Conservation (phyloP, 2,113 vertebrate species). For the Sterna hirundo region DNA sequence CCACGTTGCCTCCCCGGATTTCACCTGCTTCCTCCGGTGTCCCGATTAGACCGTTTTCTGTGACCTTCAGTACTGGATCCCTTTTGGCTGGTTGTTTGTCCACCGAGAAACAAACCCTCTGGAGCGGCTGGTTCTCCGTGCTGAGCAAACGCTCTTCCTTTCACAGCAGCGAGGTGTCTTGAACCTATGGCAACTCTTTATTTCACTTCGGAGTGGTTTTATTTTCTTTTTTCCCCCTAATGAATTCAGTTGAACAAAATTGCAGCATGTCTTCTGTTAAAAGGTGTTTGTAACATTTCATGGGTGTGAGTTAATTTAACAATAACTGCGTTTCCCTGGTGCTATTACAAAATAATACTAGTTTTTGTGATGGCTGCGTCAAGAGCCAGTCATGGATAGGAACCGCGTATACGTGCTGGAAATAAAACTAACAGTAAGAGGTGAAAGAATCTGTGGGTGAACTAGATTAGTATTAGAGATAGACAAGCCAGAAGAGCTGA, state of each 20-base stretch:
- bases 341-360: background rate
- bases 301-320: conserved; percentile 40
- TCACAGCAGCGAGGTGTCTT: background rate
- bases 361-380: background rate
- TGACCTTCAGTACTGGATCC: background rate
- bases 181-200: conserved; percentile 6
- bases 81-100: background rate
- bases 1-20: background rate
- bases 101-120: background rate
- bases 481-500: background rate
- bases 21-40: background rate
- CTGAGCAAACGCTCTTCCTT: conserved; percentile 33
- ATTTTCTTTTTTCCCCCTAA: background rate
- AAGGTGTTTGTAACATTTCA: background rate
- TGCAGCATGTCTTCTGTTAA: background rate
- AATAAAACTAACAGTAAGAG: background rate
- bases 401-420: rapidly evolving
- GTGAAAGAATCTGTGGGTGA: background rate
- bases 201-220: conserved; percentile 17
- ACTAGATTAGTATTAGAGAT: background rate
- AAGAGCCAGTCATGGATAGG: background rate
- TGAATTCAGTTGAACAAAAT: conserved; percentile 24
- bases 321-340: background rate
- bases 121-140: background rate
- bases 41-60: background rate